A percentile compares a stretch with the other conserved stretches of the same genome.
Conservation (phyloP, 2,797 vertebrate genomes). For the Melanotaenia pygmaea region DNA sequence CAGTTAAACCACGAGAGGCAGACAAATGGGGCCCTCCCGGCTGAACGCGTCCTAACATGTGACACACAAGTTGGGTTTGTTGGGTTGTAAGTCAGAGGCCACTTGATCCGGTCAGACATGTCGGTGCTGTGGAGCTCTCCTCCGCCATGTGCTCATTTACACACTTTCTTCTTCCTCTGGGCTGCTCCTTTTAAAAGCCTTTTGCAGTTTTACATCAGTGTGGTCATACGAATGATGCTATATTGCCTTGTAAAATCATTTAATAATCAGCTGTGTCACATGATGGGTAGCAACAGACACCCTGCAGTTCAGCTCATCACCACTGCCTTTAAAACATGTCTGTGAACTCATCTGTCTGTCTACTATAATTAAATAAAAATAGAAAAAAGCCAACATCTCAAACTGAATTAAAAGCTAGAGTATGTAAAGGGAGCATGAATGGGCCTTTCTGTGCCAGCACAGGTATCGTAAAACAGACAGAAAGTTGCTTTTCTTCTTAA, state of each 20-base stretch:
- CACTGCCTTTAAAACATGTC: constrained; percentile 6
- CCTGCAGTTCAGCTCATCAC: background rate
- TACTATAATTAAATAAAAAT: too few species aligned
- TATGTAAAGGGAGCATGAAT: too few species aligned
- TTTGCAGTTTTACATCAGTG: constrained; percentile 13
- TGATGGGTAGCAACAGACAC: constrained; percentile 1
- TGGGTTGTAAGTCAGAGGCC: constrained; percentile 50
- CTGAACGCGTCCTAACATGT: constrained; percentile 43
- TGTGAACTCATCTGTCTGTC: background rate
- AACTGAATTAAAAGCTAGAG: too few species aligned
- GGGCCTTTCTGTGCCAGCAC: too few species aligned
- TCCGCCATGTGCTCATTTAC: constrained; percentile 49
- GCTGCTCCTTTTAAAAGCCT: constrained; percentile 7
- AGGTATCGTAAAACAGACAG: too few species aligned
- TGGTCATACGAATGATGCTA: background rate
- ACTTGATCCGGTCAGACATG: constrained; percentile 39
- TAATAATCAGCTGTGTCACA: constrained; percentile 1
- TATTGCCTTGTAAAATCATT: constrained; percentile 12
- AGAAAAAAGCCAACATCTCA: too few species aligned
- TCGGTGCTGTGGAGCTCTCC: constrained; percentile 51
- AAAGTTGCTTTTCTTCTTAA: too few species aligned
- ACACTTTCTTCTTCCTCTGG: constrained; percentile 23
- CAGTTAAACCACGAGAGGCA: constrained; percentile 14
- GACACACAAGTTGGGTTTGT: constrained; percentile 45
- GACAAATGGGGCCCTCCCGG: constrained; percentile 21